Evolutionary conservation across 2,113 vertebrate species (phyloP), one percentile per base, ranked within the genome.

Genomic region (Alethe castanea): DNA sequence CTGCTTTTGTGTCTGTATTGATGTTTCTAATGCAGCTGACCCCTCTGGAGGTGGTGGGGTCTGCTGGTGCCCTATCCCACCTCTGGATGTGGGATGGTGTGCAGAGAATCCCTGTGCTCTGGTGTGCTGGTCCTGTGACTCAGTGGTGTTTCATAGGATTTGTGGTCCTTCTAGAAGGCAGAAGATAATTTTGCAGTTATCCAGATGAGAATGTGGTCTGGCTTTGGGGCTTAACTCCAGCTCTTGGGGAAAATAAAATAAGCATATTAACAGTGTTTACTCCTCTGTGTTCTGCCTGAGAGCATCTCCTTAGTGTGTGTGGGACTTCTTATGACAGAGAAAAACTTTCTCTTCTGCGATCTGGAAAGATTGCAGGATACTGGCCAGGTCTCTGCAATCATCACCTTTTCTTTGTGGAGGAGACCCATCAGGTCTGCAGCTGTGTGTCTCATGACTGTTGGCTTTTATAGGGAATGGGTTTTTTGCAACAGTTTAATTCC

Each of bases 401-500:
- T 53, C 69, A 29, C 35, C 45, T 81, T 70, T 95, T 28, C 24
- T 36, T 82, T 16, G 70, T 25, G 38, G n/a, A 87, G 69, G 35
- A 74, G 77, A 53, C 70, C 45, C 24, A 3, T 86, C 65, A 85
- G 67, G 20, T 60, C 50, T 90, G 82, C 61, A 78, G 47, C 76
- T 67, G 14, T 31, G 19, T 64, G 50, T 84, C 76, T 81, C 29
- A 62, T 76, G 70, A 35, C 74, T 86, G 23, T 36, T 64, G 72
- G 56, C 44, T 91, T 93, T 92, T 91, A 65, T n/a, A 86, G 42
- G 52, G 45, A 69, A 62, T 24, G 31, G 40, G 6, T 20, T 87
- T 67, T 94, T 83, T 82, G 74, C 81, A 83, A 53, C 52, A 79
- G 74, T 81, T 88, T 94, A 81, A 72, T 94, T 81, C 85, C 48